Base-by-base conservation (phyloP, 35 echinoderm and acorn worm genomes). In the Diadema setosum region DNA sequence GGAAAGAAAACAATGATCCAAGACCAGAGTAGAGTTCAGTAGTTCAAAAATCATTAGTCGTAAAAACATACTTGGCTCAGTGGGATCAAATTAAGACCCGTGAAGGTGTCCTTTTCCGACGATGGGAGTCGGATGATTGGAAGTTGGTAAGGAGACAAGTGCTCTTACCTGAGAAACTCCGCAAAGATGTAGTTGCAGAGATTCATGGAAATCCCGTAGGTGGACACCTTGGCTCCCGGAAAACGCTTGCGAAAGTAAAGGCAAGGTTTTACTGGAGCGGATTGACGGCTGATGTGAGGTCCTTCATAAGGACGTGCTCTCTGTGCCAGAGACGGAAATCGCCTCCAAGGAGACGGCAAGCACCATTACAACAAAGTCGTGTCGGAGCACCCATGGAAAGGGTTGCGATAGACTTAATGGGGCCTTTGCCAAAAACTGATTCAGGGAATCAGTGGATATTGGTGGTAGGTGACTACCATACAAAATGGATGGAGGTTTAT, bases 1-100 rank as follows among this genome's bases (percentile, higher is more conserved):
- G 83, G 56, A 84, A 80, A 39, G 49, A 88, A 27, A 49, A 32
- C 5, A 24, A 46, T 0, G 8, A 46, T 7, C 3, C 67, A 46
- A n/a, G 27, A 18, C 85, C 81, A 20, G 15, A 45, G 33, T 59
- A 65, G 64, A 75, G 60, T 85, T 30, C 50, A 82, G 41, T 93
- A 20, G 61, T 78, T 61, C 42, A 56, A 24, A 40, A 50, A 16
- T 39, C 56, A 29, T 37, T 20, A 27, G 60, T 42, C 40, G 34
- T 75, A 83, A 81, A 78, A 37, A 64, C 84, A n/a, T n/a, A n/a
- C n/a, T n/a, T n/a, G n/a, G n/a, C n/a, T n/a, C n/a, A n/a, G n/a
- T n/a, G n/a, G n/a, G 84, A 86, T 20, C 84, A 86, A 33, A 25
- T 86, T 4, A 5, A 65, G 6, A 5, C 61, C 30, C 23, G 29